A percentile compares a stretch with the other conserved stretches of the same genome.
phyloP scores from a whole-genome alignment of 2,113 vertebrate species.

The Todiramphus saurophagus region DNA sequence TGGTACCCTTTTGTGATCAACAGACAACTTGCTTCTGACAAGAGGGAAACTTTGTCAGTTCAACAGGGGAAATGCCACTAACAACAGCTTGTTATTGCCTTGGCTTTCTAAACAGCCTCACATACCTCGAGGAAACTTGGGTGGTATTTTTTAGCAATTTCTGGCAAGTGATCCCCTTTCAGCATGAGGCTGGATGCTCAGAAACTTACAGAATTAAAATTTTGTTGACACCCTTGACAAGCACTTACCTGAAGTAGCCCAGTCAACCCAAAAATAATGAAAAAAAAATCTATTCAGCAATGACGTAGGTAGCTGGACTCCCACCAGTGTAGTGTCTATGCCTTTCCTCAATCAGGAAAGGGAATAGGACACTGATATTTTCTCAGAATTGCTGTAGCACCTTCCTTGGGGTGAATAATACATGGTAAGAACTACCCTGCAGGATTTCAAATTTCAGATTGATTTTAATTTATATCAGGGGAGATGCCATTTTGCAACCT shows the following conservation, averaged over 20 bases:
- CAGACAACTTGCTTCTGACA: neutral
- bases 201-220: neutral
- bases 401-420: neutral
- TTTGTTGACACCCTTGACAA: neutral
- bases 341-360: neutral
- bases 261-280: neutral
- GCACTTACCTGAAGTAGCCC: neutral
- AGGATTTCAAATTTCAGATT: neutral
- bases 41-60: neutral
- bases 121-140: neutral
- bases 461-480: neutral
- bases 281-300: accelerated
- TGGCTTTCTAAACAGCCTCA: neutral
- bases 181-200: neutral
- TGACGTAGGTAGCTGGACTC: neutral
- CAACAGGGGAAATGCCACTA: neutral
- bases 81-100: neutral
- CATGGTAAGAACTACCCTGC: neutral
- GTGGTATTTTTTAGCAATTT: neutral
- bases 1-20: neutral
- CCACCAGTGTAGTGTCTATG: neutral
- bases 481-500: neutral
- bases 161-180: neutral
- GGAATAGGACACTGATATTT: neutral
- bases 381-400: neutral